Evolutionary conservation across 2,113 vertebrate genomes (phyloP).

Genomic region (Caloenas nicobarica): DNA sequence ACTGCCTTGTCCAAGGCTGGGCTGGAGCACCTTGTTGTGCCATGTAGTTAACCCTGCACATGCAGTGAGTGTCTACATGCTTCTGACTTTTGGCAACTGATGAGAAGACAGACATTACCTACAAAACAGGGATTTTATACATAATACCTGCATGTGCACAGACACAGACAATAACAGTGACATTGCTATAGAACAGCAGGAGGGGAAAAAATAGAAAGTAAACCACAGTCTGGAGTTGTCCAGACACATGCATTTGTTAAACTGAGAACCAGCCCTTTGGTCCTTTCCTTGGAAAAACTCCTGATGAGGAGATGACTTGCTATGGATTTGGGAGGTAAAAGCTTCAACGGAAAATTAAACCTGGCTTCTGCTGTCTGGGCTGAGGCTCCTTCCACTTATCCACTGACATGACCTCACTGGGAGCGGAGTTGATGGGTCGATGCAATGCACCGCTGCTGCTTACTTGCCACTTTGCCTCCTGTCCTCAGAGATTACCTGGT

Average conservation of each 20-base stretch:
- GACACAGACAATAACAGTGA: not conserved
- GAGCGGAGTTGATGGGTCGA: not conserved
- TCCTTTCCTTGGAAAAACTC: not conserved
- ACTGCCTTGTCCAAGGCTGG: not conserved
- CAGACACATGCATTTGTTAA: not conserved
- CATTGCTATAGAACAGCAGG: not conserved
- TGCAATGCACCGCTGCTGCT: not conserved
- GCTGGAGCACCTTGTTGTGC: not conserved
- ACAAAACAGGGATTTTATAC: not conserved
- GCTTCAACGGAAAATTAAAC: not conserved
- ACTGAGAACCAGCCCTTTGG: not conserved
- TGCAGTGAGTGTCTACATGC: not conserved
- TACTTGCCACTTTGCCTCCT: not conserved
- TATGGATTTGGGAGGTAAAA: slow-evolving; percentile 36
- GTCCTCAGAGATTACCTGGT: not conserved
- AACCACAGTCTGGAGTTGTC: not conserved
- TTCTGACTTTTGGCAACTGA: not conserved
- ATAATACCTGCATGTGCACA: accelerated
- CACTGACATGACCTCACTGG: not conserved
- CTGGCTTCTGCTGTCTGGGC: not conserved
- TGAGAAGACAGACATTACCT: not conserved
- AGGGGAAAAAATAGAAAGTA: not conserved
- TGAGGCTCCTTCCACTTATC: not conserved
- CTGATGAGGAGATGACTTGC: not conserved
- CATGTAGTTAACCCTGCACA: not conserved